A percentile compares a stretch with the other conserved stretches of the same genome.
These are phyloP conservation scores for Echeneis naucrates DNA, from an alignment of 2,797 vertebrate genomes.

Conservation along the genomic window DNA sequence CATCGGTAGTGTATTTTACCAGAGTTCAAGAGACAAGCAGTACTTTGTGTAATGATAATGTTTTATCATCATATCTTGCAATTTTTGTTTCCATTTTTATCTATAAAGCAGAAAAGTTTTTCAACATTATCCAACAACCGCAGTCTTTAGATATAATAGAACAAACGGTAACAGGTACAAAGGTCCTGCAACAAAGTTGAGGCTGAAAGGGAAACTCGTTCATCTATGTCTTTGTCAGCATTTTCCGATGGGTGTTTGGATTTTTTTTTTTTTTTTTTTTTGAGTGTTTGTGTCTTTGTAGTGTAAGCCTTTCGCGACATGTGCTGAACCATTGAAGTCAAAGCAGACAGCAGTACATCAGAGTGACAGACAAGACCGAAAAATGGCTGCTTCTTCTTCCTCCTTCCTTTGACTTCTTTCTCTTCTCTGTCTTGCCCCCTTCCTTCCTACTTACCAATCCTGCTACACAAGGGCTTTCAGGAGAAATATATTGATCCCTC, in stretches of 20 bases:
- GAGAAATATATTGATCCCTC: conserved; percentile 73
- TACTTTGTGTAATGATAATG: too few species aligned
- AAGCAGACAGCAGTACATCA: background rate
- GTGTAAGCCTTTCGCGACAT: background rate
- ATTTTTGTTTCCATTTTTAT: too few species aligned
- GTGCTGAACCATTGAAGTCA: conserved; percentile 14
- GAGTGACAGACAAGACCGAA: conserved; percentile 24
- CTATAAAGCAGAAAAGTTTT: too few species aligned
- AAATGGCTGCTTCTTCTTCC: conserved; percentile 9
- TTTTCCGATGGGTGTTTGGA: too few species aligned
- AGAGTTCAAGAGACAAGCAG: too few species aligned
- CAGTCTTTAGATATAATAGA: too few species aligned
- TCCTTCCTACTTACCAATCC: conserved; percentile 55
- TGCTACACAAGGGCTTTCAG: conserved; percentile 69
- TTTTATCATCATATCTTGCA: too few species aligned
- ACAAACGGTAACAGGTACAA: too few species aligned
- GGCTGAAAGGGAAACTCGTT: background rate
- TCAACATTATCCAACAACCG: too few species aligned
- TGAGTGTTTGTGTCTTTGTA: too few species aligned
- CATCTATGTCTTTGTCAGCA: background rate
- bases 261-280: too few species aligned
- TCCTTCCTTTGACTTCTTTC: conserved; percentile 4
- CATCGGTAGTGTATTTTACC: too few species aligned
- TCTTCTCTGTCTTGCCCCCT: conserved; percentile 14
- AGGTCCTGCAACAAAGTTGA: background rate